phyloP scores from a whole-genome alignment of 1,140 invertebrate genomes.

The Octopus bimaculoides region DNA sequence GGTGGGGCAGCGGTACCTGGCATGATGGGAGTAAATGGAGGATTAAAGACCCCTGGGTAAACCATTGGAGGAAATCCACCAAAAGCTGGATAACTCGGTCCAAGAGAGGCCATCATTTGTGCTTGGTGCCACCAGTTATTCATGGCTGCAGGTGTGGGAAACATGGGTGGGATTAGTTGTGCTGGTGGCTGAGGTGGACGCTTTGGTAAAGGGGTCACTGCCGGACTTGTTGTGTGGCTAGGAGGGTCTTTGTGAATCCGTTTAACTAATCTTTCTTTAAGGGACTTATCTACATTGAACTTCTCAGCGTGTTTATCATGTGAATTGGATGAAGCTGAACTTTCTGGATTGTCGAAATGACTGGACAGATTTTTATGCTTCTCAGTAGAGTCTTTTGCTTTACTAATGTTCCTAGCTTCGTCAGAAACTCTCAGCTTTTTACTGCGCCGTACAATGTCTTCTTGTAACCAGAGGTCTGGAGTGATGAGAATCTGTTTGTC shows the following conservation, averaged over 20 bases:
- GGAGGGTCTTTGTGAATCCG: neutral
- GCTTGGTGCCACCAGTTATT: neutral
- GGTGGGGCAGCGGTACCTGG: neutral
- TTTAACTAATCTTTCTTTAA: neutral
- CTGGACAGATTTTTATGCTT: neutral
- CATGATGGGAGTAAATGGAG: neutral
- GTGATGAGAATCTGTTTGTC: conserved; percentile 68
- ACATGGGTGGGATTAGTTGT: neutral
- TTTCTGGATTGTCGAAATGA: neutral
- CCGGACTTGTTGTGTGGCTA: neutral
- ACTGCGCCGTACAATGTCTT: conserved; percentile 56
- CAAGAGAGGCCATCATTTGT: conserved; percentile 52
- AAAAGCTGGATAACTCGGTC: conserved; percentile 56
- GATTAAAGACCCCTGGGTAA: neutral
- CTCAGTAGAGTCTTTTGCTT: neutral
- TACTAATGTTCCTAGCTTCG: neutral
- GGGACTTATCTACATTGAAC: neutral
- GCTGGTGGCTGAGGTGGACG: neutral
- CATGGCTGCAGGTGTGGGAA: neutral
- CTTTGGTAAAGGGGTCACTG: conserved; percentile 11
- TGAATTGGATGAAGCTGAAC: neutral
- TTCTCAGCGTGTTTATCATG: neutral
- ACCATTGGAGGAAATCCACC: conserved; percentile 60
- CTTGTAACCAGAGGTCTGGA: conserved; percentile 73
- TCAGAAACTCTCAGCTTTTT: neutral